Conservation (phyloP, 2,797 vertebrate species). For the Sandelia bainsii region DNA sequence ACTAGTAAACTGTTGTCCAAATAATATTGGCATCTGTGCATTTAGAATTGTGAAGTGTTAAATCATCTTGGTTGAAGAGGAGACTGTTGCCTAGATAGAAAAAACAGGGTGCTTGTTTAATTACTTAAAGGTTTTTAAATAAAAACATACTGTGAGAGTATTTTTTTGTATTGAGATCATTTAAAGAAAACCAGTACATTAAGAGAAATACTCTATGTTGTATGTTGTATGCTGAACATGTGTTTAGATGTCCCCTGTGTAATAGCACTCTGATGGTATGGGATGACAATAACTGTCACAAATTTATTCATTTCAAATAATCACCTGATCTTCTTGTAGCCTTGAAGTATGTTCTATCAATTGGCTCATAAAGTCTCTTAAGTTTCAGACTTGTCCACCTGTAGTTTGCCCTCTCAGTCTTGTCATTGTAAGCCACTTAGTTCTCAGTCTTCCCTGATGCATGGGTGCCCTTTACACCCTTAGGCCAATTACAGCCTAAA, state of each 20-base stretch:
- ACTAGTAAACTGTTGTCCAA: no score
- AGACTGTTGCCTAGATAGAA: no score
- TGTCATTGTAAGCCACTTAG: constrained; percentile 68
- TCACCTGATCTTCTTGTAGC: background rate
- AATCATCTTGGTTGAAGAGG: background rate
- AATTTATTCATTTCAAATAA: constrained; percentile 15
- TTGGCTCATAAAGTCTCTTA: constrained; percentile 25
- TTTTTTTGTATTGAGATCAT: background rate
- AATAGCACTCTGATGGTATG: background rate
- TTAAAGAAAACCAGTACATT: background rate
- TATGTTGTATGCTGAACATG: background rate
- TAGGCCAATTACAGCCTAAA: constrained; percentile 84
- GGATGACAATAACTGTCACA: no score
- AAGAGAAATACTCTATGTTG: background rate
- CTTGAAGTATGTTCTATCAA: constrained; percentile 13
- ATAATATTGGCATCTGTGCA: no score
- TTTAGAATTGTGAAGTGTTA: background rate
- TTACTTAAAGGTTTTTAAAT: no score
- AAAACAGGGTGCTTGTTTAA: no score
- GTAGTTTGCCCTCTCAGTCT: constrained; percentile 31
- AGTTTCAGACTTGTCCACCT: constrained; percentile 25
- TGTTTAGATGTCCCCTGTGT: background rate
- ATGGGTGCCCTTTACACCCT: constrained; percentile 78
- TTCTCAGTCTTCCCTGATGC: constrained; percentile 66
- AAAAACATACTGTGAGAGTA: no score